Base-by-base conservation (phyloP, 2,888 invertebrate species). In the Macrophya alboannulata region DNA sequence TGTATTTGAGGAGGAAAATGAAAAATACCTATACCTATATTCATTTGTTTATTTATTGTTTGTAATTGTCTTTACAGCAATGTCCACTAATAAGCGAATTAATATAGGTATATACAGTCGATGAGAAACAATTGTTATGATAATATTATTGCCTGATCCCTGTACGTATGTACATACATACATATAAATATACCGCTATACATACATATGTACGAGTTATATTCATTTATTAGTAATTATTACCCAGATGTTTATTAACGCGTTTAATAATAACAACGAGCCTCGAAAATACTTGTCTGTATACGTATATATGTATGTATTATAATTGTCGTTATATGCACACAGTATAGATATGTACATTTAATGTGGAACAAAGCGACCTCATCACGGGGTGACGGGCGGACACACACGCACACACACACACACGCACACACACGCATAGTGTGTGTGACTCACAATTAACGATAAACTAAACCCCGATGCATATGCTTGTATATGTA, bases 391-490 rank as follows among this genome's bases (percentile, higher is more conserved):
- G 74, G 74, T 74, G 74, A 74, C 74, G 43, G 45, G 25, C 25
- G 25, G 45, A 74, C 74, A 45, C 21, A 45, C 21, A 31, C 74
- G 25, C 21, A 45, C 21, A 31, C 31, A 31, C 31, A 31, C 31
- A 31, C 31, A 31, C 31, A 31, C 31, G 3, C 31, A 3, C 31
- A 31, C 31, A 31, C 21, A n/a, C 17, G n/a, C 55, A 55, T 8
- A n/a, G 55, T 55, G 55, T 37, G 15, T 68, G 17, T 74, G 74
- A 74, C 74, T 74, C 74, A 74, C 15, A 21, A 68, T 74, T 74
- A 12, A 43, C 45, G 74, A 74, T 74, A 74, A 74, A 74, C 43
- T 4, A 74, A 74, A 45, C 45, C 74, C 45, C 43, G 3, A 74
- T 45, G 45, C 21, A 45, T 21, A 15, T 45, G 21, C 10, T 12